Evolutionary conservation across 1,140 invertebrate genomes (phyloP), one percentile per base, ranked within the genome.

Genomic region (Drosophila insularis): DNA sequence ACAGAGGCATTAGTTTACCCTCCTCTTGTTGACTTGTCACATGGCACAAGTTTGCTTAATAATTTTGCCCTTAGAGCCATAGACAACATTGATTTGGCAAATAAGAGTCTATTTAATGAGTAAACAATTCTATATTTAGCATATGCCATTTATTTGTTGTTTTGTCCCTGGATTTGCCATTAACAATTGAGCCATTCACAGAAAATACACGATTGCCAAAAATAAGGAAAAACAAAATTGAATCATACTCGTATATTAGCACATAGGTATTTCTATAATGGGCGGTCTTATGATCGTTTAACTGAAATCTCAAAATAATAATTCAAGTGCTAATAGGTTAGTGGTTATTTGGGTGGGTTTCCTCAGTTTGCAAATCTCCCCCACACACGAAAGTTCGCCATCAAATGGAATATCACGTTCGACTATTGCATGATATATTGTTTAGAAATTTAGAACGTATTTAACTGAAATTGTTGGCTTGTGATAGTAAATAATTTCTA

Each of bases 171-270:
- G 32, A 23, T 27, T 23, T 11, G 39, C 19, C 58, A 63, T 53
- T 58, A 76, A 69, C 72, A 75, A 75, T 75, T 75, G 54, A 75
- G 53, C 40, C 40, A 74, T 75, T 75, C 56, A 75, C 50, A 14
- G 14, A 14, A 32, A 50, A 10, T 2, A 19, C 7, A 50, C 21
- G 19, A 56, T 43, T 10, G 14, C 32, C 55, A 46, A 73, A 53
- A n/a, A 59, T 8, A 10, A 14, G 37, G 2, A 32, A 46, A 50
- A 50, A 21, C 21, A 46, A 50, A 50, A 21, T 50, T 14, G 17
- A 37, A 6, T 19, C 23, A 4, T 50, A 19, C 17, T 50, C 2
- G 8, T 21, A 39, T 27, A 56, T 61, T 56, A 31, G 32, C 43
- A 60, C 14, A 59, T 37, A 13, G 27, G 0, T 27, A 3, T 27